Conservation (phyloP, 2,797 vertebrate species). For the Gymnocypris eckloni region DNA sequence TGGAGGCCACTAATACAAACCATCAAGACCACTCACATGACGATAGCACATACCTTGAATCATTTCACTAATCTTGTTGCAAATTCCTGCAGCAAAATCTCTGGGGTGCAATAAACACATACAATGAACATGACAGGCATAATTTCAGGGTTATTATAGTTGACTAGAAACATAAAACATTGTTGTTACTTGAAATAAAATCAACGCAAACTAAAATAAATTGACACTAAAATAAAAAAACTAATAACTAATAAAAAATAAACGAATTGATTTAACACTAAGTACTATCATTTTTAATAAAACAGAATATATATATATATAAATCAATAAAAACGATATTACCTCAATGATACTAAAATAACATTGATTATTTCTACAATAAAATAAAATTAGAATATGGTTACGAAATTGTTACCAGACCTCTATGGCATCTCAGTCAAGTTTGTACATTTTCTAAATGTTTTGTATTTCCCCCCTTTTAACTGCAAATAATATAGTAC, state of each 20-base stretch:
- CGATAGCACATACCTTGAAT: conserved; percentile 88
- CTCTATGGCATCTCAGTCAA: no score
- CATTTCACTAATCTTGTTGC: conserved; percentile 99
- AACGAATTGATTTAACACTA: no score
- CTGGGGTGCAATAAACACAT: conserved; percentile 66
- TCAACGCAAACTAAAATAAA: background rate
- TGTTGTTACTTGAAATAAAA: background rate
- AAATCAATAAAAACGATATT: background rate
- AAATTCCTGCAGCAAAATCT: conserved; percentile 98
- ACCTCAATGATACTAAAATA: background rate
- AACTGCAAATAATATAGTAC: background rate
- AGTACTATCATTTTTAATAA: no score
- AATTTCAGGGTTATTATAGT: background rate
- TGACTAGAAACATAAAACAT: background rate
- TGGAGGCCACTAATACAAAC: background rate
- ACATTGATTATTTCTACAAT: background rate
- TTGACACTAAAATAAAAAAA: background rate
- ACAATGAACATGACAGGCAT: background rate
- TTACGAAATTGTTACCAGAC: background rate
- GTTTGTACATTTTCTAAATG: background rate
- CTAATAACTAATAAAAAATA: background rate
- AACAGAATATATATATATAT: no score
- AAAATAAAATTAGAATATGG: background rate
- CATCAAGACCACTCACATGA: background rate
- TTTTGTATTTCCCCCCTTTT: background rate